phyloP scores from a whole-genome alignment of 2,113 vertebrate genomes.

The Notarius lentiginosus region DNA sequence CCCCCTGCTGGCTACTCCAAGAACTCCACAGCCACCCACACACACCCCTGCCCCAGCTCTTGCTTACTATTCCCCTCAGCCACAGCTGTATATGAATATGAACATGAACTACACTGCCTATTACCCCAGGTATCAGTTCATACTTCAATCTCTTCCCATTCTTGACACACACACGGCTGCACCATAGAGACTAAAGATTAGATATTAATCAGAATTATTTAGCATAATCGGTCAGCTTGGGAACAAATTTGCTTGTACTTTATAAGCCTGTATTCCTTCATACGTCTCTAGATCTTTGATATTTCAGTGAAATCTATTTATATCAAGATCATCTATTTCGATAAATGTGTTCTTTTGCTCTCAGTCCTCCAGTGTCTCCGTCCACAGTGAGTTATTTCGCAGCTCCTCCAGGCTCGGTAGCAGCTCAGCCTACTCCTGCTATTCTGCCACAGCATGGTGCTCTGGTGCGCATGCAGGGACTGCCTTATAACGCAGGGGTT shows the following conservation, averaged over 20 bases:
- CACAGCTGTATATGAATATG: conserved; percentile 87
- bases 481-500: conserved; percentile 90
- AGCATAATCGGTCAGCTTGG: neutral
- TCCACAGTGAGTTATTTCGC: conserved; percentile 89
- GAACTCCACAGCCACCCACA: conserved; percentile 73
- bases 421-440: conserved; percentile 74
- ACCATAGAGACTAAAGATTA: neutral
- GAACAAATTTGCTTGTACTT: neutral
- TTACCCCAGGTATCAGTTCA: conserved; percentile 86
- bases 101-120: conserved; percentile 97
- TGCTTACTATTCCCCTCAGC: conserved; percentile 89
- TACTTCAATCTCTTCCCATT: neutral
- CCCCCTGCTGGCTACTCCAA: conserved; percentile 83
- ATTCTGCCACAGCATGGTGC: conserved; percentile 84
- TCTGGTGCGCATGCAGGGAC: conserved; percentile 93
- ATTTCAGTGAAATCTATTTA: neutral
- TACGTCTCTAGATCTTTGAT: neutral
- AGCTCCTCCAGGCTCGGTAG: conserved; percentile 83
- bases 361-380: conserved; percentile 91
- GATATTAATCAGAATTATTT: neutral
- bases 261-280: neutral
- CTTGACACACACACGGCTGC: neutral
- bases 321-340: neutral
- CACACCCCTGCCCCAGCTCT: conserved; percentile 78
- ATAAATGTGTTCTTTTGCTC: neutral